phyloP scores from a whole-genome alignment of 2,113 vertebrate genomes.

The Corythornis vintsioides region DNA sequence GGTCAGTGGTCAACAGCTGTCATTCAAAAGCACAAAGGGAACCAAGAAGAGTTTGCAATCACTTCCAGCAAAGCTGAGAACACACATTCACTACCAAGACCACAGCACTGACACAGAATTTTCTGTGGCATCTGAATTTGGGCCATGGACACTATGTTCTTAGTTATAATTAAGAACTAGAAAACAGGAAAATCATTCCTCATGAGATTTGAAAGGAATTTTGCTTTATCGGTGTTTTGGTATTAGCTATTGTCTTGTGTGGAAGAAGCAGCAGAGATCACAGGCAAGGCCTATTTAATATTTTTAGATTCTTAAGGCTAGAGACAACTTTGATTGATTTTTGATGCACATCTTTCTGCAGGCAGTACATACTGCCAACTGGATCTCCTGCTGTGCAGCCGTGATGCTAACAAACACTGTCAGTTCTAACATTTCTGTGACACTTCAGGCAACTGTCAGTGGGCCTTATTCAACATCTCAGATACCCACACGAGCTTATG shows the following conservation, averaged over 20 bases:
- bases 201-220: background rate
- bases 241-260: background rate
- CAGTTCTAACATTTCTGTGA: background rate
- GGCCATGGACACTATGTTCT: background rate
- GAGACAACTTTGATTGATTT: background rate
- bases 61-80: background rate
- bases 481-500: background rate
- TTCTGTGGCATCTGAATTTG: background rate
- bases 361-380: background rate
- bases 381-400: background rate
- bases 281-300: background rate
- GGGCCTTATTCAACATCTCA: background rate
- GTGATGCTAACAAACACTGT: background rate
- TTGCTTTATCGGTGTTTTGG: background rate
- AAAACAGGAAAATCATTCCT: background rate
- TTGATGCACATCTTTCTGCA: background rate
- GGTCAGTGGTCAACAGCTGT: background rate
- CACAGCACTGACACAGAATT: background rate
- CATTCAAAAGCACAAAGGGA: background rate
- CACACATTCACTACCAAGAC: fast-evolving
- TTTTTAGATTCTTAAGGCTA: background rate
- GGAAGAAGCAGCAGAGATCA: background rate
- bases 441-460: background rate
- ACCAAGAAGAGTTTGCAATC: background rate
- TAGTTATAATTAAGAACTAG: background rate